Conservation (phyloP, 2,113 vertebrate genomes). For the Glaucomys volans region DNA sequence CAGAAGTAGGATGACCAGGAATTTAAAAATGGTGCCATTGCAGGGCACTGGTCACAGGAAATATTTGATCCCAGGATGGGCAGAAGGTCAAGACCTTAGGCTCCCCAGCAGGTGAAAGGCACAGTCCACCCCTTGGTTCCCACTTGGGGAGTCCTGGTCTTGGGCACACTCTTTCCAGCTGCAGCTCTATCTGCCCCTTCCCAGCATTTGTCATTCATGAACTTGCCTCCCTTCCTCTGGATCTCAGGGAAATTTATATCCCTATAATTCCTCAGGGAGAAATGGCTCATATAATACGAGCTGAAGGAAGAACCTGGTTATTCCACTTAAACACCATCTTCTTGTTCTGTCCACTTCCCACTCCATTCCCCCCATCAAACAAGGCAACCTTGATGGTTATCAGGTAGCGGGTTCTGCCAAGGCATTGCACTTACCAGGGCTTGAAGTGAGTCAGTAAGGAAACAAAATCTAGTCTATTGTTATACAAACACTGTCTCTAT, state of each 20-base stretch:
- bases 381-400: conserved; percentile 14
- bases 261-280: not conserved
- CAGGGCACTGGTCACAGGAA: not conserved
- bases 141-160: not conserved
- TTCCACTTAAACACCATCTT: not conserved
- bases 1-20: not conserved
- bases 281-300: not conserved
- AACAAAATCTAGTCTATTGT: conserved; percentile 32
- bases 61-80: not conserved
- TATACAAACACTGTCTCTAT: conserved; percentile 16
- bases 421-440: not conserved
- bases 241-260: not conserved
- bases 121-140: not conserved
- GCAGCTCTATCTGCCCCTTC: not conserved
- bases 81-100: not conserved
- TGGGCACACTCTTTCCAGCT: not conserved
- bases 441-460: conserved; percentile 58
- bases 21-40: not conserved
- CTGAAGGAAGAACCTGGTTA: not conserved
- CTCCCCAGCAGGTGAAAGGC: not conserved
- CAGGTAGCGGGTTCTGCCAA: not conserved
- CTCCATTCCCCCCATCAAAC: not conserved
- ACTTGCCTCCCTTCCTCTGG: not conserved
- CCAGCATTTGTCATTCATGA: not conserved
- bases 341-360: not conserved